Evolutionary conservation across 2,113 vertebrate species (phyloP).

Genomic region (Myotis brandtii): DNA sequence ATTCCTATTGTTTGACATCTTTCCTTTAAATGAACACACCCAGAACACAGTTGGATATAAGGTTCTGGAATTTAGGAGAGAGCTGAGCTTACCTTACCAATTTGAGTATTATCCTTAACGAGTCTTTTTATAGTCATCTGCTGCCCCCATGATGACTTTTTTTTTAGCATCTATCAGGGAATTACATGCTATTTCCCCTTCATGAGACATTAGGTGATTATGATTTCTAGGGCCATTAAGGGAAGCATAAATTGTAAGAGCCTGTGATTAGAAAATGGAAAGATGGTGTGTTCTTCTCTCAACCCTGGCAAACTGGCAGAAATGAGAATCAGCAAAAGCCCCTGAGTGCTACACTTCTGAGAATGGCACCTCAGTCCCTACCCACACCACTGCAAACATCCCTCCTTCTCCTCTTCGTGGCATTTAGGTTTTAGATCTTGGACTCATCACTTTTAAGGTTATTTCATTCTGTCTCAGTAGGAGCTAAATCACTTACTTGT

Average conservation of each 20-base stretch:
- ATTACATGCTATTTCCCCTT: not conserved
- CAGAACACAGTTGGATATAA: not conserved
- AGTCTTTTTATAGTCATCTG: not conserved
- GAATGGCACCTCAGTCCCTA: not conserved
- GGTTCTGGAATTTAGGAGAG: not conserved
- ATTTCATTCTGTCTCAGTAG: not conserved
- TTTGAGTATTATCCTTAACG: slow-evolving; percentile 1
- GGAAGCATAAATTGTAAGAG: not conserved
- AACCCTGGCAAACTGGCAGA: not conserved
- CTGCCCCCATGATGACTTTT: not conserved
- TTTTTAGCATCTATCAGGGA: not conserved
- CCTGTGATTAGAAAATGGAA: not conserved
- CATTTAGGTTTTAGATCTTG: slow-evolving; percentile 12
- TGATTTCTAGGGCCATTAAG: slow-evolving; percentile 16
- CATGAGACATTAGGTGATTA: not conserved
- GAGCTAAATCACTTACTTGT: not conserved
- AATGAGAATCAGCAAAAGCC: not conserved
- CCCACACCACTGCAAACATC: not conserved
- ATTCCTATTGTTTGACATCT: not conserved
- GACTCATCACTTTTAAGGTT: not conserved
- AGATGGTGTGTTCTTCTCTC: not conserved
- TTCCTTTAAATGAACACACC: not conserved
- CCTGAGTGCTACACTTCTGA: not conserved
- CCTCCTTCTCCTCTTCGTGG: not conserved
- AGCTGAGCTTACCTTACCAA: not conserved